Conservation (phyloP, 2,888 invertebrate species). For the Hirtodrosophila trivittata region DNA sequence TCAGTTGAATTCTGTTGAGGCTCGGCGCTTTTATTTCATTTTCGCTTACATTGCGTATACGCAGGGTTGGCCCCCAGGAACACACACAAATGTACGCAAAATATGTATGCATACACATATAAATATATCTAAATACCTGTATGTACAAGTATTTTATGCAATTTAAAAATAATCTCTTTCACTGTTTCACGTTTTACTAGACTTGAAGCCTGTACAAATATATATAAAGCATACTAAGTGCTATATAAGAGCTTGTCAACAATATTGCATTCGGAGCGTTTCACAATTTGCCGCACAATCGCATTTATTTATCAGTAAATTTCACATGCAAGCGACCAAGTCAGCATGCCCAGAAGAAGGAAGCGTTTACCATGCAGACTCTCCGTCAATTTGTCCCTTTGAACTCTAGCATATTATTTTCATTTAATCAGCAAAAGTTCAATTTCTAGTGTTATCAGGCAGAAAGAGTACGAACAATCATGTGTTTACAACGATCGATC, state of each 20-base stretch:
- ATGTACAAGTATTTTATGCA: slow-evolving; percentile 11
- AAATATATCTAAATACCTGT: slow-evolving; percentile 7
- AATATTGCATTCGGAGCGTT: slow-evolving; percentile 72
- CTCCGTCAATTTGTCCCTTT: slow-evolving; percentile 35
- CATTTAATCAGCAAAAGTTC: slow-evolving; percentile 74
- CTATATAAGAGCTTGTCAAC: slow-evolving; percentile 61
- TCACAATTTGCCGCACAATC: slow-evolving; percentile 77
- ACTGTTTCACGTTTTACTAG: slow-evolving; percentile 38
- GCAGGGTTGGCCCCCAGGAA: slow-evolving; percentile 36
- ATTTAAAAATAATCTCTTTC: slow-evolving; percentile 50
- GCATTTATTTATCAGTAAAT: slow-evolving; percentile 74
- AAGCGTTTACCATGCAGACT: slow-evolving; percentile 42
- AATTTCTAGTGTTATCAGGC: slow-evolving; percentile 60
- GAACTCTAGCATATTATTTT: slow-evolving; percentile 64
- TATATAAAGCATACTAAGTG: slow-evolving; percentile 39
- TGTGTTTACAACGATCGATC: slow-evolving; percentile 45
- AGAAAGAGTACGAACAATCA: slow-evolving; percentile 44
- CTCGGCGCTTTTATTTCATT: slow-evolving; percentile 54
- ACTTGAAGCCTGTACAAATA: slow-evolving; percentile 20
- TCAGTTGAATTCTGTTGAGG: slow-evolving; percentile 80
- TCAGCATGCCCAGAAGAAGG: slow-evolving; percentile 50
- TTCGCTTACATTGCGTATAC: slow-evolving; percentile 61
- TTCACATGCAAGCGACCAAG: slow-evolving; percentile 45
- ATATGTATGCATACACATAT: slow-evolving; percentile 1
- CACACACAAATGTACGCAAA: slow-evolving; percentile 2